Evolutionary conservation across 2,113 vertebrate genomes (phyloP).

Genomic region (Macroglossus sobrinus): DNA sequence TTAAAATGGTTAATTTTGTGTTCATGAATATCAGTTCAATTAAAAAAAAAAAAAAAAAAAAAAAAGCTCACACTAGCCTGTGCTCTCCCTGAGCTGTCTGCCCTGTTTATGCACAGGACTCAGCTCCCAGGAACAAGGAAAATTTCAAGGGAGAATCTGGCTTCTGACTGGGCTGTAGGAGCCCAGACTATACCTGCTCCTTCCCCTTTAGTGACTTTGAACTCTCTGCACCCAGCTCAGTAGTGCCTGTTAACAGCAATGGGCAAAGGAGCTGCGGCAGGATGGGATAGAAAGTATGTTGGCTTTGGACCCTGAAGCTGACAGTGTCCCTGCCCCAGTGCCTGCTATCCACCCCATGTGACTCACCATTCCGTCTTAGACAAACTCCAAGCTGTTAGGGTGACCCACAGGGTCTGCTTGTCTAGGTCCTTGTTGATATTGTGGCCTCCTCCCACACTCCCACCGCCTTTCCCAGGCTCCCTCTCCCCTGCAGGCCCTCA

Average conservation of each 20-base stretch:
- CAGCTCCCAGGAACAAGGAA: neutral
- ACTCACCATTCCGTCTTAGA: neutral
- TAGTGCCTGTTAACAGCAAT: accelerated
- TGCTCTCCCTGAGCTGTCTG: neutral
- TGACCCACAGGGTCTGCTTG: neutral
- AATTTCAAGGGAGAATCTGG: neutral
- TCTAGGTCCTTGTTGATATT: neutral
- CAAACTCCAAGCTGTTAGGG: neutral
- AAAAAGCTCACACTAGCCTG: neutral
- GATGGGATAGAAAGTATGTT: neutral
- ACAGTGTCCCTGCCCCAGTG: neutral
- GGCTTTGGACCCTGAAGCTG: neutral
- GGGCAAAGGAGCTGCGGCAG: neutral
- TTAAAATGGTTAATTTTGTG: neutral
- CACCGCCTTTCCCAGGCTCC: neutral
- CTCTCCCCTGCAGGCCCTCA: neutral
- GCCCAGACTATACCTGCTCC: neutral
- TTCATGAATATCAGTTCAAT: neutral
- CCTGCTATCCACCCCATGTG: neutral
- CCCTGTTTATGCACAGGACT: neutral
- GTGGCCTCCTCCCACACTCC: neutral
- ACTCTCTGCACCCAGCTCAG: neutral
- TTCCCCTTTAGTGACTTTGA: neutral
- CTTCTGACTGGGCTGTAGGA: no score
- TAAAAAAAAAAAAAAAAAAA: neutral